These are phyloP conservation scores for Cynocephalus volans DNA, from an alignment of 2,113 vertebrate genomes.

Conservation along the genomic window DNA sequence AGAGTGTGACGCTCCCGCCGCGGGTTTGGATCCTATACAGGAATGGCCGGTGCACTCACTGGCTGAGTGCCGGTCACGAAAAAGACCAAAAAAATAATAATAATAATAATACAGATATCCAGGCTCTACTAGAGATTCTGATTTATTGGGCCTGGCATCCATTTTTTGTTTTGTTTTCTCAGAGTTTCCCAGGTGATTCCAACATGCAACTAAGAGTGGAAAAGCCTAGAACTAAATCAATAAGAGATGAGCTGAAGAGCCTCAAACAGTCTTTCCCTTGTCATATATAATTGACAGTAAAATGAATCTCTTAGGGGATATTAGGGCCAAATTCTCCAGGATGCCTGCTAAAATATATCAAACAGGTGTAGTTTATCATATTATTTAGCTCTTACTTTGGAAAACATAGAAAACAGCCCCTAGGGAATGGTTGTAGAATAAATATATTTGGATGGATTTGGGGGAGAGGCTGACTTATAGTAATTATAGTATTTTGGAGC, in stretches of 20 bases:
- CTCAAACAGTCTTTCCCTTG: neutral
- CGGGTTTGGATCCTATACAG: no score
- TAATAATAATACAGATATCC: neutral
- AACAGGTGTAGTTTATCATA: neutral
- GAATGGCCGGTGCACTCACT: no score
- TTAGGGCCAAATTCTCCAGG: neutral
- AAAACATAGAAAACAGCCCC: neutral
- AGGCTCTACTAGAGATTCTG: neutral
- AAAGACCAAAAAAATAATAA: no score
- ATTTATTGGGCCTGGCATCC: neutral
- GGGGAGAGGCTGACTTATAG: neutral
- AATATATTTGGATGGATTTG: neutral
- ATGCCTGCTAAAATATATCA: neutral
- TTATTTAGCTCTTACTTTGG: neutral
- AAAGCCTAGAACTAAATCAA: neutral
- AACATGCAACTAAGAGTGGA: neutral
- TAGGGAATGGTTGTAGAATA: neutral
- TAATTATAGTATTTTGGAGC: neutral
- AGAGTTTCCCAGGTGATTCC: neutral
- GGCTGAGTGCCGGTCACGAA: no score
- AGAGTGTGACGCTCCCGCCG: no score
- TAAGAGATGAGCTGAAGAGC: neutral
- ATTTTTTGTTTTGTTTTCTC: neutral
- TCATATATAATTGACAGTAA: neutral
- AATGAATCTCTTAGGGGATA: neutral